phyloP scores from a whole-genome alignment of 1,140 invertebrate genomes.

The Hirudo medicinalis region DNA sequence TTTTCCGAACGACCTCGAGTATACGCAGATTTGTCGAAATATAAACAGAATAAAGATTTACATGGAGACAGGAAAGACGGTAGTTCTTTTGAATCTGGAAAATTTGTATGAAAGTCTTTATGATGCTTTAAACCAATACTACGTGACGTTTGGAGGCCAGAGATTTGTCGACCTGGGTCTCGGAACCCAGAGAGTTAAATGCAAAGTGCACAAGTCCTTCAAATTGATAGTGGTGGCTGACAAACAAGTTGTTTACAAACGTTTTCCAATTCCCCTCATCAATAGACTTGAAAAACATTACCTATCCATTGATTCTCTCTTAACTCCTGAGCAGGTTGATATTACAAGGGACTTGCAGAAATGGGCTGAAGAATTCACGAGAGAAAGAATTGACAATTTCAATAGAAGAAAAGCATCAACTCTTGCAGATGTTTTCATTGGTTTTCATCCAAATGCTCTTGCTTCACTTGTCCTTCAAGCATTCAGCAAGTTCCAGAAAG shows the following conservation, averaged over 20 bases:
- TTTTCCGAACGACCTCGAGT: slow-evolving; percentile 36
- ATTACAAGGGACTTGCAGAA: slow-evolving; percentile 26
- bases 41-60: slow-evolving; percentile 39
- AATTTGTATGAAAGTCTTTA: slow-evolving; percentile 39
- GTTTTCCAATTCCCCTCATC: slow-evolving; percentile 37
- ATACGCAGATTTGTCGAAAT: slow-evolving; percentile 38
- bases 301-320: slow-evolving; percentile 29
- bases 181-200: slow-evolving; percentile 38
- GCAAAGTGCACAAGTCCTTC: slow-evolving; percentile 34
- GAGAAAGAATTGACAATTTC: background rate
- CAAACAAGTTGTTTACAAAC: slow-evolving; percentile 33
- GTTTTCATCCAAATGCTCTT: slow-evolving; percentile 33
- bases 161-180: slow-evolving; percentile 38
- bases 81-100: slow-evolving; percentile 36
- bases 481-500: background rate
- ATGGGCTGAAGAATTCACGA: slow-evolving; percentile 29
- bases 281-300: slow-evolving; percentile 37
- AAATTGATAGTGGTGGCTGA: slow-evolving; percentile 37
- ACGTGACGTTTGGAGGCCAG: slow-evolving; percentile 33
- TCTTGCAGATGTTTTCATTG: slow-evolving; percentile 28
- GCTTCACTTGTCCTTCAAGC: slow-evolving; percentile 31
- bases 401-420: background rate
- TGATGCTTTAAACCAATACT: slow-evolving; percentile 39
- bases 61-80: slow-evolving; percentile 38
- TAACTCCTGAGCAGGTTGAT: slow-evolving; percentile 25